A percentile compares a stretch with the other conserved stretches of the same genome.
Evolutionary conservation across 2,888 invertebrate species (phyloP).

Genomic region (Stegophylla sp.): DNA sequence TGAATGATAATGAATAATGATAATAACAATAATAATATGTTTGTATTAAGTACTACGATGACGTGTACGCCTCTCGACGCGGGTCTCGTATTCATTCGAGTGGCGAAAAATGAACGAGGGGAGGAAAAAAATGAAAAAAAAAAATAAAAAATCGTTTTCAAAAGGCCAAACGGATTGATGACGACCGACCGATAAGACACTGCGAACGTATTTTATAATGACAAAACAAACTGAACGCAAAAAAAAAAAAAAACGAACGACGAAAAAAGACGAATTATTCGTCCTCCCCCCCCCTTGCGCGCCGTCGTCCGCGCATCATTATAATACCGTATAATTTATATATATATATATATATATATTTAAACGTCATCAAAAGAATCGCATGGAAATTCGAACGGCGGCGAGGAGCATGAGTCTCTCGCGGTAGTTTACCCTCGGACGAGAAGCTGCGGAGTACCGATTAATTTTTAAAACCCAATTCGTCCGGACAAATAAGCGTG

Average conservation of each 20-base stretch:
- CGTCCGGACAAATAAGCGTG: neutral
- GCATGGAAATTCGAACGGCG: neutral
- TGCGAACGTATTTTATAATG: too few species aligned
- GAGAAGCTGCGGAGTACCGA: neutral
- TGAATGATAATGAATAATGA: too few species aligned
- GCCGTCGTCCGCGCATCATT: neutral
- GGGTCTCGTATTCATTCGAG: neutral
- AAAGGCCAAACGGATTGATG: too few species aligned
- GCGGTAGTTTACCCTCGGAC: neutral
- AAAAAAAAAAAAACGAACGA: neutral
- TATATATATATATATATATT: neutral
- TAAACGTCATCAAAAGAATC: slow-evolving; percentile 40
- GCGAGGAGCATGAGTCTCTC: neutral
- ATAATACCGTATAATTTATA: neutral
- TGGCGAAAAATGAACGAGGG: too few species aligned
- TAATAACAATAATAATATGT: too few species aligned
- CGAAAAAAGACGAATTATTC: neutral
- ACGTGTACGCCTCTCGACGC: neutral
- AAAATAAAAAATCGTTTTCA: neutral
- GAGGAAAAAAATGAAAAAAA: too few species aligned
- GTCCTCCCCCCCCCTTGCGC: neutral
- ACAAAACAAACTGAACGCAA: neutral
- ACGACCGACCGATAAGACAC: neutral
- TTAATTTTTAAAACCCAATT: slow-evolving; percentile 54
- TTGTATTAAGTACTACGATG: too few species aligned